Evolutionary conservation across 1,140 invertebrate species (phyloP), one percentile per base, ranked within the genome.

Genomic region (Aporrectodea caliginosa): DNA sequence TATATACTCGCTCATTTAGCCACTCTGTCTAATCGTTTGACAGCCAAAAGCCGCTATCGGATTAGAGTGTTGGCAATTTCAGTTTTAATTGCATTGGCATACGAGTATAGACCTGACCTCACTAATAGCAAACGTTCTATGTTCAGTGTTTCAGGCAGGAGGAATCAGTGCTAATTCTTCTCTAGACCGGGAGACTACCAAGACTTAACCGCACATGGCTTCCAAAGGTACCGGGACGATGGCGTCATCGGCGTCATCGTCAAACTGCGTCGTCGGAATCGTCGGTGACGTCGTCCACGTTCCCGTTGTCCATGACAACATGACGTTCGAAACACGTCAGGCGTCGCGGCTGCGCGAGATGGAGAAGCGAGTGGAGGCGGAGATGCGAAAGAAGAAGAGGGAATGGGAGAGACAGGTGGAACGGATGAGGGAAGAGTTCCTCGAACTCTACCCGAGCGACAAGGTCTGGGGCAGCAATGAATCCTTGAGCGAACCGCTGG

Each of bases 361-460:
- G 76, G 80, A 81, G 72, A 81, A 78, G 33, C 58, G 73, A 27
- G 33, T 81, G 29, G 76, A 78, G 33, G 80, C 80, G 1, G 80
- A 81, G 31, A 31, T 81, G 31, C 72, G 78, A n/a, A 78, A 72
- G 58, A 81, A 78, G 72, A 32, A 68, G 33, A 69, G 30, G 31
- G 68, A 71, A 6, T 81, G 80, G 80, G 80, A 81, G 34, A 78
- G 68, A 33, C 68, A 81, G n/a, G 77, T 81, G 33, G 76, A 81
- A 27, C 32, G 73, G 31, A 81, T 81, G 80, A 31, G 77, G 16
- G 69, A 81, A 22, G 80, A 81, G 77, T 81, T 81, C 31, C 80
- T 81, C 31, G 30, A 78, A n/a, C 58, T 81, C 16, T 78, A 81
- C 72, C 80, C 80, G 30, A 72, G 30, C 35, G 77, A 81, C 68